phyloP scores from a whole-genome alignment of 1,140 invertebrate genomes.

The Dreissena polymorpha region DNA sequence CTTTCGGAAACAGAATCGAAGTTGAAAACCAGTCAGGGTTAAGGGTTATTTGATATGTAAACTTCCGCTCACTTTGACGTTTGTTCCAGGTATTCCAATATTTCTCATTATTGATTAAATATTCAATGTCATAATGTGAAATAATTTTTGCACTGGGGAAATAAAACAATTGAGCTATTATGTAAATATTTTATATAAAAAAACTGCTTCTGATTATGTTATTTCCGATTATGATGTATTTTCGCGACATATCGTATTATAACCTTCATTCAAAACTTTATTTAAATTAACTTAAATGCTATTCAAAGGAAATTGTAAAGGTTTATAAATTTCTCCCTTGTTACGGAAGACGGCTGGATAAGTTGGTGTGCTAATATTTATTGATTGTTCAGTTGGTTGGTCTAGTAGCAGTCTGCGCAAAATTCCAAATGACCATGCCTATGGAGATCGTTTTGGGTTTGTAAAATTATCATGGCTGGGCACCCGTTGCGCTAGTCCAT shows the following conservation, averaged over 20 bases:
- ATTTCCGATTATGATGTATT: neutral
- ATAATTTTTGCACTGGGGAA: neutral
- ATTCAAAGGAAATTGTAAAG: too few species aligned
- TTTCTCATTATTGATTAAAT: neutral
- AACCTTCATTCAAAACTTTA: too few species aligned
- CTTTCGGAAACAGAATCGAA: neutral
- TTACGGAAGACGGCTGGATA: too few species aligned
- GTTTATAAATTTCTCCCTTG: too few species aligned
- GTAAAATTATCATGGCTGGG: too few species aligned
- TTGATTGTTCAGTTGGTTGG: too few species aligned
- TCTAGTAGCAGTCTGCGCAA: too few species aligned
- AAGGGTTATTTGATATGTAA: slow-evolving; percentile 11
- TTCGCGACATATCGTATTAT: neutral
- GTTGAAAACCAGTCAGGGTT: slow-evolving; percentile 1
- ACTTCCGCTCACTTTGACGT: neutral
- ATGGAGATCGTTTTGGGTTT: too few species aligned
- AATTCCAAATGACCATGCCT: too few species aligned
- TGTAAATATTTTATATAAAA: neutral
- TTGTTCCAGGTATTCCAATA: neutral
- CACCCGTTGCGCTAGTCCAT: too few species aligned
- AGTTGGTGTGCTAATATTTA: too few species aligned
- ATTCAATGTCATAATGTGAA: neutral
- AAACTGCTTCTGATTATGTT: neutral
- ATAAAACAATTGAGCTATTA: neutral
- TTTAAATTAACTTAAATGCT: too few species aligned